Percentiles rank a stretch among this genome's conserved stretches.
Conservation (phyloP, 2,888 invertebrate genomes). For the Watsonalla binaria region DNA sequence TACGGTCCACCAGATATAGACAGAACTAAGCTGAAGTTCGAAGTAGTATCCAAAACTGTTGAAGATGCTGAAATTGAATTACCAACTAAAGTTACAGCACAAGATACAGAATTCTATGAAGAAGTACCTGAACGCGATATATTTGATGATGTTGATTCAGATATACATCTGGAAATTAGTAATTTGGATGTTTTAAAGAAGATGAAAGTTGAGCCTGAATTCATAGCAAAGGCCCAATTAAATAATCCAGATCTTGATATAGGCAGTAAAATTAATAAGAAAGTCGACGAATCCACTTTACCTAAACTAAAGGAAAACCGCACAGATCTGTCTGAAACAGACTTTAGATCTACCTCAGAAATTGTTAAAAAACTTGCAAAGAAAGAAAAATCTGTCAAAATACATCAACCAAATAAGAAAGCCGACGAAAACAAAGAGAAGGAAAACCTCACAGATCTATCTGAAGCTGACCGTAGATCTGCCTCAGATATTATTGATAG, state of each 20-base stretch:
- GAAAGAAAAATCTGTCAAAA: background rate
- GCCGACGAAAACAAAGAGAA: background rate
- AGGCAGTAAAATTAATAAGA: background rate
- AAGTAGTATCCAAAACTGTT: conserved; percentile 14
- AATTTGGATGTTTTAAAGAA: conserved; percentile 12
- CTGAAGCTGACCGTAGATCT: no score
- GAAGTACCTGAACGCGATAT: conserved; percentile 9
- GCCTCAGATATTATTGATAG: no score
- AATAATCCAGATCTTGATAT: no score
- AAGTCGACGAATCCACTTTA: background rate
- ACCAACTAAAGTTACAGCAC: conserved; percentile 5
- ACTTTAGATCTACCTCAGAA: no score
- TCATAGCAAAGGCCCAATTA: no score
- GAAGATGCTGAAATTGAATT: conserved; percentile 7
- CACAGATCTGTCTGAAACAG: background rate
- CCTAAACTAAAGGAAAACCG: background rate
- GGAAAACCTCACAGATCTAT: no score
- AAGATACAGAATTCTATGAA: conserved; percentile 5
- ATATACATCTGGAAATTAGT: conserved; percentile 22
- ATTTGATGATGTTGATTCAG: conserved; percentile 31
- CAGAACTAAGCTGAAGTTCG: conserved; percentile 10
- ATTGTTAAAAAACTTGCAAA: background rate
- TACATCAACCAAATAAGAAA: background rate
- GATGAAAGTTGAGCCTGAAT: background rate
- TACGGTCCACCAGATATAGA: conserved; percentile 39